Conservation (phyloP, 2,113 vertebrate genomes). For the Rhinopomastus cyanomelas region DNA sequence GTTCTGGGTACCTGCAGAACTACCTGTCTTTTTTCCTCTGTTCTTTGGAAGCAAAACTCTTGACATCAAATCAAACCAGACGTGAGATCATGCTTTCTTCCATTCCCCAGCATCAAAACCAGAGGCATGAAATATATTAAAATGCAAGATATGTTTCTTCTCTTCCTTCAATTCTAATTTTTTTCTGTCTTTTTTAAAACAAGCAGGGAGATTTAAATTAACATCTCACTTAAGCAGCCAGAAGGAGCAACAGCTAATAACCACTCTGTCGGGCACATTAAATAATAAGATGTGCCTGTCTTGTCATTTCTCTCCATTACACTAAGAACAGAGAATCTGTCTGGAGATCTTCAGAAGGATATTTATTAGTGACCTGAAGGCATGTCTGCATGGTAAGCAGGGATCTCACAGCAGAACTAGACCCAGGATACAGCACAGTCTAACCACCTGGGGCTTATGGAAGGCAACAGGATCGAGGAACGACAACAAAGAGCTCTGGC, state of each 20-base stretch:
- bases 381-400: background rate
- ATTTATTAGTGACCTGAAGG: background rate
- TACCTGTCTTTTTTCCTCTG: background rate
- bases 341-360: background rate
- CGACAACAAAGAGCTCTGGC: background rate
- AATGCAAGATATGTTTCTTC: background rate
- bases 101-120: background rate
- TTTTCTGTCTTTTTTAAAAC: background rate
- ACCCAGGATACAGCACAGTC: background rate
- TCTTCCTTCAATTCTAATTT: background rate
- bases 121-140: constrained; percentile 13
- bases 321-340: background rate
- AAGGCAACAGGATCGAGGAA: background rate
- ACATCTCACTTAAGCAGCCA: constrained; percentile 10
- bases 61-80: constrained; percentile 10
- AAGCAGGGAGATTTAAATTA: constrained; percentile 5
- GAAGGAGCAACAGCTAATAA: constrained; percentile 10
- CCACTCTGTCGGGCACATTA: background rate
- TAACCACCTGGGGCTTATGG: background rate
- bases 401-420: background rate
- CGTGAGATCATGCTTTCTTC: background rate
- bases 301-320: background rate
- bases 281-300: background rate
- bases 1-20: background rate
- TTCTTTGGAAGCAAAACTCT: background rate